Conservation (phyloP, 2,113 vertebrate species). For the Acrocephalus kingi region DNA sequence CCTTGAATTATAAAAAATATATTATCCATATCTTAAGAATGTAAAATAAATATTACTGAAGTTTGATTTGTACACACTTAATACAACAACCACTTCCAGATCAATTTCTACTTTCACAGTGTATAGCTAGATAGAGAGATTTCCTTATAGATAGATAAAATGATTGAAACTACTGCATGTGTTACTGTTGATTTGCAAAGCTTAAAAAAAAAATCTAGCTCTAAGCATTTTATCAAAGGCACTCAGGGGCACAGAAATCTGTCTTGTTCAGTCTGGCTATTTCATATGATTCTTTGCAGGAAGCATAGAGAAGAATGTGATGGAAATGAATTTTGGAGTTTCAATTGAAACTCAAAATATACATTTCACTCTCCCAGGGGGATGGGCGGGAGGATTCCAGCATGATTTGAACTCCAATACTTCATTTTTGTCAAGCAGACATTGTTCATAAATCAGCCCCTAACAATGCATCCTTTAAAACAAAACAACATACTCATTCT, state of each 20-base stretch:
- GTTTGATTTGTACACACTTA: neutral
- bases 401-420: neutral
- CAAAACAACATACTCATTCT: neutral
- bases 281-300: neutral
- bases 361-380: neutral
- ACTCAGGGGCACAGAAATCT: neutral
- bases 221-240: constrained; percentile 4
- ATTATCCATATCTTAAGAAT: neutral
- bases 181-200: neutral
- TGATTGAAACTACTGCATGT: neutral
- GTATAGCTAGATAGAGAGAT: neutral
- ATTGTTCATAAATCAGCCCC: constrained; percentile 8
- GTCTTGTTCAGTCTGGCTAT: neutral
- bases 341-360: constrained; percentile 43
- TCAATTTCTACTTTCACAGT: neutral
- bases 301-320: neutral
- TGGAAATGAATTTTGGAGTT: constrained; percentile 27
- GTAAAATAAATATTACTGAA: neutral
- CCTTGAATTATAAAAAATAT: neutral
- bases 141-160: neutral
- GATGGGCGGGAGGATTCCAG: neutral
- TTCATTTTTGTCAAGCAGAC: constrained; percentile 38
- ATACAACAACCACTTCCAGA: neutral
- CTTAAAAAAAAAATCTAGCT: neutral
- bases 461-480: neutral